Evolutionary conservation across 2,113 vertebrate genomes (phyloP).

Genomic region (Megaceryle maxima): DNA sequence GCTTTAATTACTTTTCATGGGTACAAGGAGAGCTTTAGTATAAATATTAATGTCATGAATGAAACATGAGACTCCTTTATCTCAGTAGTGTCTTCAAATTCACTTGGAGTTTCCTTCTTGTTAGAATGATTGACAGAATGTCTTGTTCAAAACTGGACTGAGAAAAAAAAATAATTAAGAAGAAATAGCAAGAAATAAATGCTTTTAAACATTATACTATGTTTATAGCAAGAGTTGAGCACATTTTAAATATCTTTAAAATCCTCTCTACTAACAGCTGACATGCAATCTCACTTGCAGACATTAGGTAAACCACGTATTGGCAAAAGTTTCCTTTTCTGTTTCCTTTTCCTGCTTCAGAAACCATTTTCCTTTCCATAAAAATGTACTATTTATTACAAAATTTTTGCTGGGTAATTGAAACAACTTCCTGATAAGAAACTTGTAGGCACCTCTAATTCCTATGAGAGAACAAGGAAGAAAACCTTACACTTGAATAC

Average conservation of each 20-base stretch:
- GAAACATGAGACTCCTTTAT: neutral
- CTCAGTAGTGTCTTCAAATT: neutral
- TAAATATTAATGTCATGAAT: conserved; percentile 40
- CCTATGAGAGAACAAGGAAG: neutral
- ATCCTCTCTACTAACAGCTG: neutral
- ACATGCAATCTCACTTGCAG: neutral
- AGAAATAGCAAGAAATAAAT: too few species aligned
- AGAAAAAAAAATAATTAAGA: neutral
- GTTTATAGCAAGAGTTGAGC: neutral
- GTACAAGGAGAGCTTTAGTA: neutral
- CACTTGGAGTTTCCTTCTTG: neutral
- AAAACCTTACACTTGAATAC: neutral
- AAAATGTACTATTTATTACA: neutral
- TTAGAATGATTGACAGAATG: neutral
- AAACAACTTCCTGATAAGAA: neutral
- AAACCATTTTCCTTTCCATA: neutral
- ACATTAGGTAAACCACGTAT: neutral
- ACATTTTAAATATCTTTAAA: neutral
- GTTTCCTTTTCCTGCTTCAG: neutral
- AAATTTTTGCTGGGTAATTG: neutral
- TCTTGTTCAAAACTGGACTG: neutral
- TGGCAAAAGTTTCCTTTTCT: neutral
- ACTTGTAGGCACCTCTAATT: neutral
- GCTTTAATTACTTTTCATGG: conserved; percentile 11
- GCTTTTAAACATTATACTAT: too few species aligned